phyloP scores from a whole-genome alignment of 2,797 vertebrate species.

The Acipenser ruthenus region DNA sequence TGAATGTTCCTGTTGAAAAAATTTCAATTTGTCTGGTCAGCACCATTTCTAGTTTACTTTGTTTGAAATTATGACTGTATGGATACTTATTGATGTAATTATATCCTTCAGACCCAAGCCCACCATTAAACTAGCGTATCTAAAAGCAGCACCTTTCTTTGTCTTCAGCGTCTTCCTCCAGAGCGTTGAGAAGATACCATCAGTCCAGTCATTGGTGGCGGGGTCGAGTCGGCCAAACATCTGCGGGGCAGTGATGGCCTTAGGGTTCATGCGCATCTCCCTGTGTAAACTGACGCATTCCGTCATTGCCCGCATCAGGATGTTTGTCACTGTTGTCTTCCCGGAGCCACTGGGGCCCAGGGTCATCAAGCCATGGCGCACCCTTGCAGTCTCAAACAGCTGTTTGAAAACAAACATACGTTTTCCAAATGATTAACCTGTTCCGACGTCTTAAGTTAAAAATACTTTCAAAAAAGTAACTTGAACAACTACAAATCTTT shows the following conservation, averaged over 20 bases:
- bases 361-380: conserved; percentile 73
- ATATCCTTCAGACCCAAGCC: too few species aligned
- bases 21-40: too few species aligned
- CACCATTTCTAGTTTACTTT: background rate
- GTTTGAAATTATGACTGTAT: background rate
- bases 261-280: conserved; percentile 82
- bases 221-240: conserved; percentile 78
- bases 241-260: conserved; percentile 74
- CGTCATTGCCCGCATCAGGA: conserved; percentile 73
- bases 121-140: background rate
- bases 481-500: too few species aligned
- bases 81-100: too few species aligned
- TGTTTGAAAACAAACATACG: conserved; percentile 13
- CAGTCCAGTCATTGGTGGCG: conserved; percentile 73
- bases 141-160: conserved; percentile 47
- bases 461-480: too few species aligned
- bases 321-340: conserved; percentile 71
- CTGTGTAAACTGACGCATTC: conserved; percentile 66
- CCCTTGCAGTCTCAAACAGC: conserved; percentile 59
- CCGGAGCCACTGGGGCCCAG: conserved; percentile 72
- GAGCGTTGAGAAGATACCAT: conserved; percentile 63
- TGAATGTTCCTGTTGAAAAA: too few species aligned
- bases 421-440: too few species aligned
- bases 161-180: conserved; percentile 62
- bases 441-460: too few species aligned